phyloP scores from a whole-genome alignment of 2,113 vertebrate genomes.

The Lepisosteus oculatus region DNA sequence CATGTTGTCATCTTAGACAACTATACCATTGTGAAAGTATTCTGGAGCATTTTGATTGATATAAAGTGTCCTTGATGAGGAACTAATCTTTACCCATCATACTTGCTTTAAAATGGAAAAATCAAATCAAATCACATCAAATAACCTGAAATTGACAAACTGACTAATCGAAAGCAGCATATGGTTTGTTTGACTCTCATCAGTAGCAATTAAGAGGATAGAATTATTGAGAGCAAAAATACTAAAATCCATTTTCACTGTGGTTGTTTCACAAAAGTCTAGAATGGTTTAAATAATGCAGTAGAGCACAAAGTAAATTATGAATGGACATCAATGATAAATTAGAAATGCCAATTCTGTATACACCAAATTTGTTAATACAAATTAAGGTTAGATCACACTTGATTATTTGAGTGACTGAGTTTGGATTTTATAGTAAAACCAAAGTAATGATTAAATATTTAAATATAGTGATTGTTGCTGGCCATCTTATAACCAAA shows the following conservation, averaged over 20 bases:
- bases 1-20: no score
- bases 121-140: background rate
- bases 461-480: no score
- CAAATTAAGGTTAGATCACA: conserved; percentile 4
- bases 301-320: conserved; percentile 35
- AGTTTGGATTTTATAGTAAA: no score
- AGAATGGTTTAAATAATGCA: conserved; percentile 40
- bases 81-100: background rate
- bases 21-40: no score
- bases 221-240: no score
- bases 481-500: no score
- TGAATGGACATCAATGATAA: conserved; percentile 46
- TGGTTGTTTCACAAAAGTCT: background rate
- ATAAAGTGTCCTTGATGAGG: background rate
- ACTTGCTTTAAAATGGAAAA: background rate
- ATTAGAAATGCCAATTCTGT: conserved; percentile 37
- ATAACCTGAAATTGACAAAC: no score
- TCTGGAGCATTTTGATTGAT: background rate
- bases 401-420: no score
- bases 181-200: no score
- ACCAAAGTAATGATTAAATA: no score
- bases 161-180: no score
- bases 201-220: no score
- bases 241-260: background rate
- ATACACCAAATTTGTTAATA: conserved; percentile 29